Percentiles rank a stretch among this genome's conserved stretches.
These are phyloP conservation scores for Stylophora pistillata DNA, from an alignment of 64 coral and sea anemone species.

Conservation along the genomic window DNA sequence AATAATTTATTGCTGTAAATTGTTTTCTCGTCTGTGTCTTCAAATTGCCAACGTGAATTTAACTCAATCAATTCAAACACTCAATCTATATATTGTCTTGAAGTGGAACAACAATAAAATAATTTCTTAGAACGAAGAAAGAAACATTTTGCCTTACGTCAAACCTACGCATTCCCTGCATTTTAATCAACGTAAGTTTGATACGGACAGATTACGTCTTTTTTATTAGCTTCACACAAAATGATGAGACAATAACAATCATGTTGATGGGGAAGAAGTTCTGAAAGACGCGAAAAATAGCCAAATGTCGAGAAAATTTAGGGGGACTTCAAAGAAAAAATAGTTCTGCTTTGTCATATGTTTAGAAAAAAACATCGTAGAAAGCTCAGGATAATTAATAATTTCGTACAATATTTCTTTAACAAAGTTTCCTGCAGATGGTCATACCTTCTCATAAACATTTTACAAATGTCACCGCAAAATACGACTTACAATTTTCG, in stretches of 20 bases:
- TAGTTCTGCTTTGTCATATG: background rate
- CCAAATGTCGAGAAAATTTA: background rate
- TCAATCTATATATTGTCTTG: too few relatives aligned
- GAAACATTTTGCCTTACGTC: background rate
- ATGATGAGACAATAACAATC: conserved; percentile 2
- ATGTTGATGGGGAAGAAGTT: background rate
- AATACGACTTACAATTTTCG: background rate
- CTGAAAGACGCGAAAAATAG: background rate
- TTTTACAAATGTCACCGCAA: background rate
- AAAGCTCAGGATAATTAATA: background rate
- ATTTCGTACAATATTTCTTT: background rate
- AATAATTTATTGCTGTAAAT: too few relatives aligned
- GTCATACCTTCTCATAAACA: background rate
- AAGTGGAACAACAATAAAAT: background rate
- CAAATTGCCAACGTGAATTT: too few relatives aligned
- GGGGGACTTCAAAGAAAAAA: background rate
- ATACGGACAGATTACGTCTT: background rate
- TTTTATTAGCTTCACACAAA: background rate
- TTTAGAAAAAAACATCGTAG: background rate
- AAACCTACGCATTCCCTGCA: background rate
- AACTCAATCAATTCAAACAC: too few relatives aligned
- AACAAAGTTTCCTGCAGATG: background rate
- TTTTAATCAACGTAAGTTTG: background rate
- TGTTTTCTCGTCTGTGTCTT: too few relatives aligned
- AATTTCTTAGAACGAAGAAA: background rate